Conservation (phyloP, 2,797 vertebrate genomes). For the Pseudomugil gertrudae region DNA sequence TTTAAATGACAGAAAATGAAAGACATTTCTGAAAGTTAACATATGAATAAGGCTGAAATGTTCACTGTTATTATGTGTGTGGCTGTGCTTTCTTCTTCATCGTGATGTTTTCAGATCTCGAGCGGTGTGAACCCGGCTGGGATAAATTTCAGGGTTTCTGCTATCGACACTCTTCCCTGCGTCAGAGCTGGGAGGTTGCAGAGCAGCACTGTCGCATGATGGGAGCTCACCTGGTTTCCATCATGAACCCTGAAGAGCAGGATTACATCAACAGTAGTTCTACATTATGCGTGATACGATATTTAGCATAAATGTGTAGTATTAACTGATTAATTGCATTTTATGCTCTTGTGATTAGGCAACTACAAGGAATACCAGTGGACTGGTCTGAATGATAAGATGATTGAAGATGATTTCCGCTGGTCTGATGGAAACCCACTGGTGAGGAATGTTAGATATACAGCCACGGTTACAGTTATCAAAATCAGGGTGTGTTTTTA, state of each 20-base stretch:
- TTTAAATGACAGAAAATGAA: too few species aligned
- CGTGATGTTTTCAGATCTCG: slow-evolving; percentile 79
- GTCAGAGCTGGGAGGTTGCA: slow-evolving; percentile 93
- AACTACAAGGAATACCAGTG: slow-evolving; percentile 94
- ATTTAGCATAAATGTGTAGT: not conserved
- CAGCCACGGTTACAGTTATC: not conserved
- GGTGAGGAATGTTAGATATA: slow-evolving; percentile 79
- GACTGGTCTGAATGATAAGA: slow-evolving; percentile 94
- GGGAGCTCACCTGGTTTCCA: slow-evolving; percentile 90
- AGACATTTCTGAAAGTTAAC: too few species aligned
- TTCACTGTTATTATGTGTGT: not conserved
- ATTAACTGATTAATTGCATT: not conserved
- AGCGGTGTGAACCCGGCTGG: slow-evolving; percentile 88
- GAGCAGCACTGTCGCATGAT: slow-evolving; percentile 88
- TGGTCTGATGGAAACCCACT: slow-evolving; percentile 94
- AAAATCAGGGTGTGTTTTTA: not conserved
- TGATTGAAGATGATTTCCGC: slow-evolving; percentile 92
- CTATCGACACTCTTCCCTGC: slow-evolving; percentile 89
- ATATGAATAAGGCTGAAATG: not conserved
- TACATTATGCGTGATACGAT: not conserved
- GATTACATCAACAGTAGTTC: slow-evolving; percentile 89
- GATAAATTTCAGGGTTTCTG: slow-evolving; percentile 93
- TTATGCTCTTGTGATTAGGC: slow-evolving; percentile 70
- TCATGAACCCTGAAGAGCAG: slow-evolving; percentile 93
- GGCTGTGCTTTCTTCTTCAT: slow-evolving; percentile 9